Conservation (phyloP, 2,888 invertebrate genomes). For the Mimachlamys varia region DNA sequence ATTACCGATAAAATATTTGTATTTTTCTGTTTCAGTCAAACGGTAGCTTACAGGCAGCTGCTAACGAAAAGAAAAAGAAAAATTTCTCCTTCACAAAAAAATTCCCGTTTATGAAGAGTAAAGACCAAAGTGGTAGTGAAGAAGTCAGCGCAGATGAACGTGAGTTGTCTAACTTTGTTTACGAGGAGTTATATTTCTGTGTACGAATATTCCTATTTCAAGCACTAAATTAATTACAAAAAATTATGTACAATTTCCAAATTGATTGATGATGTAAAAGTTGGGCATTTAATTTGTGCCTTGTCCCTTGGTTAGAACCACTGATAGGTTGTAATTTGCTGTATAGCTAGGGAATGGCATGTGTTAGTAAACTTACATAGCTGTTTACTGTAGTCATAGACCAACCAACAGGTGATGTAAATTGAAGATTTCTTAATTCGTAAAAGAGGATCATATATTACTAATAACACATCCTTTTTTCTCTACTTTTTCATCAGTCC, state of each 20-base stretch:
- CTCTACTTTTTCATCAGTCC: no score
- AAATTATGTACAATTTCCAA: no score
- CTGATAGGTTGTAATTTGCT: no score
- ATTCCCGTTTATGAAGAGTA: constrained; percentile 99
- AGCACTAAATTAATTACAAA: no score
- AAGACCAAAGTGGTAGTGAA: constrained; percentile 97
- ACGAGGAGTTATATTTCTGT: neutral
- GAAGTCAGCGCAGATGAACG: constrained; percentile 99
- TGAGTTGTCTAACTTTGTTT: constrained; percentile 85
- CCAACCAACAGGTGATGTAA: neutral
- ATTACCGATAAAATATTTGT: no score
- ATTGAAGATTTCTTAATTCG: no score
- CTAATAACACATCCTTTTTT: no score
- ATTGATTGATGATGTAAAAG: no score
- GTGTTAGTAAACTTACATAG: neutral
- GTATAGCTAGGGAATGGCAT: neutral
- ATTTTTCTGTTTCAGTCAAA: constrained; percentile 42
- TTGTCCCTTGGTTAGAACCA: no score
- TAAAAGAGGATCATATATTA: no score
- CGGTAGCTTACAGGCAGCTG: constrained; percentile 58
- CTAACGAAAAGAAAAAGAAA: constrained; percentile 88
- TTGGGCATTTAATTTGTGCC: no score
- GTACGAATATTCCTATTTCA: no score
- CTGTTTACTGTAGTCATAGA: neutral
- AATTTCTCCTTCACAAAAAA: constrained; percentile 98